Conservation (phyloP, 92 coral and sea anemone species). For the Phenganax subtilis region DNA sequence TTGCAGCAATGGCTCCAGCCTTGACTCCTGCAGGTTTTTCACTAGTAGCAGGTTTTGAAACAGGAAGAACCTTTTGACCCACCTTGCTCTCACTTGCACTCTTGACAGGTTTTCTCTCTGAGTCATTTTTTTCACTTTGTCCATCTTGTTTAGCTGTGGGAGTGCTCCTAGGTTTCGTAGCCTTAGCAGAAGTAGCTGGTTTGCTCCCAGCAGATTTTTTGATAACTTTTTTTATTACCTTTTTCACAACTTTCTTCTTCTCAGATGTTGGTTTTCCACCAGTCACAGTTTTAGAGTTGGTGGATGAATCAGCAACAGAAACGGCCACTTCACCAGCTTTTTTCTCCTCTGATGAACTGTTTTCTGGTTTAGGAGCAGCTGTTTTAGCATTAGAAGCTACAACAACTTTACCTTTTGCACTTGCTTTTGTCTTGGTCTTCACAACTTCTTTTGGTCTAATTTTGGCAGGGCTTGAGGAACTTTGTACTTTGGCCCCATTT, state of each 20-base stretch:
- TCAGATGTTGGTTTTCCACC: constrained; percentile 39
- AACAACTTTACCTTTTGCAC: constrained; percentile 45
- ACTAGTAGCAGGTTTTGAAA: constrained; percentile 1
- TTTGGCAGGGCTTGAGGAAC: constrained; percentile 35
- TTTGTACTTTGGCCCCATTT: constrained; percentile 44
- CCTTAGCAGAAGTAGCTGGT: constrained; percentile 10
- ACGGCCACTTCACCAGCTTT: constrained; percentile 34
- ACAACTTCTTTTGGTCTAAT: constrained; percentile 32
- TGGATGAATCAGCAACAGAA: constrained; percentile 17
- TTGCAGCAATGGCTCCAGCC: constrained; percentile 24
- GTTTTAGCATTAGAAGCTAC: constrained; percentile 43
- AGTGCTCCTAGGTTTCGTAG: constrained; percentile 12
- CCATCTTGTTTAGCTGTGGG: constrained; percentile 11
- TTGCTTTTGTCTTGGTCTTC: constrained; percentile 40
- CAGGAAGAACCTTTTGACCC: background rate
- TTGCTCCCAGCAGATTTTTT: constrained; percentile 37
- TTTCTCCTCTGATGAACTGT: constrained; percentile 32
- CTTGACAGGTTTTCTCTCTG: constrained; percentile 40
- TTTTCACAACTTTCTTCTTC: constrained; percentile 38
- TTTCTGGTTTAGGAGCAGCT: constrained; percentile 41
- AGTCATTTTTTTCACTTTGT: constrained; percentile 28
- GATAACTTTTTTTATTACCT: background rate
- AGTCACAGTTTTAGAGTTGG: background rate
- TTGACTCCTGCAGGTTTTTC: background rate
- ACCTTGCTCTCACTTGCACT: background rate